phyloP scores from a whole-genome alignment of 2,113 vertebrate species.

The Sminthopsis crassicaudata region DNA sequence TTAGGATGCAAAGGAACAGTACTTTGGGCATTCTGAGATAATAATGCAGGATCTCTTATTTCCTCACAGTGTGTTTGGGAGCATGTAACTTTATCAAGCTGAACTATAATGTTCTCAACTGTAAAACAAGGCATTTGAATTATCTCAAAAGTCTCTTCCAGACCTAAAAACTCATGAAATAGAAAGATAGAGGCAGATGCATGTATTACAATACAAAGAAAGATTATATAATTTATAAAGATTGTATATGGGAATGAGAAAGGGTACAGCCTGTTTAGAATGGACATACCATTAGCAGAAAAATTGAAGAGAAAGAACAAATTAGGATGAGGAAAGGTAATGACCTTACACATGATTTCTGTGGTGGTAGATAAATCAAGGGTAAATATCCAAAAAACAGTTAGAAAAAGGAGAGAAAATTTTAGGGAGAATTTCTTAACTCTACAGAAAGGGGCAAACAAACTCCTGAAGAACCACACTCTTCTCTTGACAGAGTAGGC shows the following conservation, averaged over 20 bases:
- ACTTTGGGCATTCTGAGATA: neutral
- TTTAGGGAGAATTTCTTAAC: neutral
- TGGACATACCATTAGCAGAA: neutral
- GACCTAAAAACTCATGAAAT: neutral
- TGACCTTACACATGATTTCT: neutral
- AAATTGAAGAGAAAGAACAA: neutral
- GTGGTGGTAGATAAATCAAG: neutral
- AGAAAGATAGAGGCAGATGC: neutral
- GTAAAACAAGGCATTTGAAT: neutral
- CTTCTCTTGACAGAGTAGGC: neutral
- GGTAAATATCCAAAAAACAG: neutral
- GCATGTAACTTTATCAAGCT: neutral
- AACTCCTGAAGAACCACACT: neutral
- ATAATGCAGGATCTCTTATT: neutral
- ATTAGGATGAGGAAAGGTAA: neutral
- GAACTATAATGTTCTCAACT: neutral
- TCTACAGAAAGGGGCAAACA: neutral
- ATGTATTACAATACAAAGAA: neutral
- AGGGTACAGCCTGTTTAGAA: neutral
- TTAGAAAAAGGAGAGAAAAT: neutral
- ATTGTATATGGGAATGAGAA: neutral
- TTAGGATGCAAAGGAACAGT: neutral
- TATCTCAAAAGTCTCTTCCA: neutral
- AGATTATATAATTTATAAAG: neutral
- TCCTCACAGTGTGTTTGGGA: neutral